Evolutionary conservation across 2,113 vertebrate species (phyloP).

Genomic region (Spea bombifrons): DNA sequence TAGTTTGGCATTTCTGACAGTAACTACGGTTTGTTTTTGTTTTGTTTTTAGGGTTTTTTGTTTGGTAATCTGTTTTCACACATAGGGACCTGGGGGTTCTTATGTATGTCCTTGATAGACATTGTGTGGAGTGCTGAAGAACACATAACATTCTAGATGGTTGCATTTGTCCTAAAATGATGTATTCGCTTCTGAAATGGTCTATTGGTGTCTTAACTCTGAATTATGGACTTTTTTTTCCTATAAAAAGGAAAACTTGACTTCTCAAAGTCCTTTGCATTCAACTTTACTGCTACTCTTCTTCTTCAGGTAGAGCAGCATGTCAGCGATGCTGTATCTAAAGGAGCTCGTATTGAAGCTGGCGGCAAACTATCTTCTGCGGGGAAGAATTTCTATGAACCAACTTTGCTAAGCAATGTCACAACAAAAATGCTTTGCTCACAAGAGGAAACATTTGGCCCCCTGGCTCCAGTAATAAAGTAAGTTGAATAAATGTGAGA

Average conservation of each 20-base stretch:
- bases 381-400: conserved; percentile 87
- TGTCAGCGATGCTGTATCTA: conserved; percentile 79
- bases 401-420: conserved; percentile 83
- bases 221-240: too few species aligned
- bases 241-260: too few species aligned
- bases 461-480: conserved; percentile 88
- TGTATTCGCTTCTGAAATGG: too few species aligned
- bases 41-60: neutral
- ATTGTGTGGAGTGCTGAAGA: too few species aligned
- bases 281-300: neutral
- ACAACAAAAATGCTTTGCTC: conserved; percentile 84
- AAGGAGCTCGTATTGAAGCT: conserved; percentile 76
- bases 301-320: conserved; percentile 80
- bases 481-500: conserved; percentile 52
- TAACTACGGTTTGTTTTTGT: too few species aligned
- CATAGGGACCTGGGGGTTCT: too few species aligned
- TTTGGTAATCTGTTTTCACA: neutral
- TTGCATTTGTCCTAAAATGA: too few species aligned
- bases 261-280: too few species aligned
- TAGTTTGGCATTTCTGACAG: neutral
- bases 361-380: conserved; percentile 80
- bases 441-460: conserved; percentile 89
- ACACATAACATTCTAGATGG: too few species aligned
- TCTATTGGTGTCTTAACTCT: too few species aligned
- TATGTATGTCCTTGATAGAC: too few species aligned